phyloP scores from a whole-genome alignment of 2,888 invertebrate species.

The Cosmopolites sordidus region DNA sequence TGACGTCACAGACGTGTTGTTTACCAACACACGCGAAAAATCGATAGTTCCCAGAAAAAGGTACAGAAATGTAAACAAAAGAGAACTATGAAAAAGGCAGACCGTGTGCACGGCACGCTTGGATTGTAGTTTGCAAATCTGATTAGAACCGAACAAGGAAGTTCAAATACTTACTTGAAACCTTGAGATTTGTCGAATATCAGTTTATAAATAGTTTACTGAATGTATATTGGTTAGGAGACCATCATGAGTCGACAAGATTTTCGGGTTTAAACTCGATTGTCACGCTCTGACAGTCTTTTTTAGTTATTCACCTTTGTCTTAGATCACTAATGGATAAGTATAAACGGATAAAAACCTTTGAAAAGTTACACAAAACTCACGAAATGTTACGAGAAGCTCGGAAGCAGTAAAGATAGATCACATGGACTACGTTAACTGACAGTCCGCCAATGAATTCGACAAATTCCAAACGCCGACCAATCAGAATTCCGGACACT shows the following conservation, averaged over 20 bases:
- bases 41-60: conserved; percentile 19
- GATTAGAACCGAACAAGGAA: conserved; percentile 15
- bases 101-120: conserved; percentile 1
- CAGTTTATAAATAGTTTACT: conserved; percentile 25
- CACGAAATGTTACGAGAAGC: conserved; percentile 11
- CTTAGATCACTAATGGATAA: conserved; percentile 3
- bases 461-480: conserved; percentile 3
- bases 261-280: conserved; percentile 5
- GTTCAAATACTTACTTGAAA: conserved; percentile 18
- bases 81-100: not conserved
- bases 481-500: conserved; percentile 14
- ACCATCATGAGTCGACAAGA: conserved; percentile 28
- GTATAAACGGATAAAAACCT: conserved; percentile 3
- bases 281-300: conserved; percentile 15
- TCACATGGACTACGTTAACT: conserved; percentile 24
- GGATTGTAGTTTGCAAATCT: not conserved
- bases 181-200: conserved; percentile 25
- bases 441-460: conserved; percentile 18
- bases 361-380: conserved; percentile 13
- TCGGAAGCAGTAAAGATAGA: conserved; percentile 16
- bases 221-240: conserved; percentile 20
- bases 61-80: conserved; percentile 9
- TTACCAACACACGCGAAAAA: conserved; percentile 24
- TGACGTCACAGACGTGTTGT: conserved; percentile 24
- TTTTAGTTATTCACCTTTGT: not conserved